phyloP scores from a whole-genome alignment of 2,113 vertebrate genomes.

The Sterrhoptilus dennistouni region DNA sequence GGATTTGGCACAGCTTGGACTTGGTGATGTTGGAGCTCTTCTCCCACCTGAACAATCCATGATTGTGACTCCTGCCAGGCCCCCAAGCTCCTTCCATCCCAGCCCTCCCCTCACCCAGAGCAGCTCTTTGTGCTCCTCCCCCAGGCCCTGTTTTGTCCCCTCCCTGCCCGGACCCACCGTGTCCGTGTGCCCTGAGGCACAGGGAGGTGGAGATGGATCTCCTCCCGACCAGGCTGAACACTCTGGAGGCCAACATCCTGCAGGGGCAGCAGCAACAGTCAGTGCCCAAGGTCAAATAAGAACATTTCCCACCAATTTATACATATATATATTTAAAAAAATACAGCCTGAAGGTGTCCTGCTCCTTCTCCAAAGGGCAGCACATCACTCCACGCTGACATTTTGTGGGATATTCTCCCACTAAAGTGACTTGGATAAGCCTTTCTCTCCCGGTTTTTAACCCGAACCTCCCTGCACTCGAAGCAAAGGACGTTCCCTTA shows the following conservation, averaged over 20 bases:
- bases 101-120: too few relatives aligned
- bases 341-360: fast-evolving
- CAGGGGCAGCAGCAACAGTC: background rate
- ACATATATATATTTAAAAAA: too few relatives aligned
- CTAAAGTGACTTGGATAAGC: fast-evolving
- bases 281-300: fast-evolving
- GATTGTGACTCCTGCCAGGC: background rate
- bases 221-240: conserved; percentile 82
- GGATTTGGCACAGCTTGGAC: fast-evolving
- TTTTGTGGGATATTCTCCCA: background rate
- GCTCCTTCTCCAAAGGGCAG: background rate
- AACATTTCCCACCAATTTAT: fast-evolving
- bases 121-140: fast-evolving
- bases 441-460: background rate
- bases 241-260: conserved; percentile 92
- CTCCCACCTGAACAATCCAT: background rate
- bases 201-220: conserved; percentile 87
- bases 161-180: conserved; percentile 64
- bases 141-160: background rate
- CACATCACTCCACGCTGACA: too few relatives aligned
- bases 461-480: fast-evolving
- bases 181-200: conserved; percentile 84
- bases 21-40: fast-evolving
- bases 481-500: background rate
- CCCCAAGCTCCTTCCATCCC: fast-evolving